These are phyloP conservation scores for Tichodroma muraria DNA, from an alignment of 2,113 vertebrate genomes.

Conservation along the genomic window DNA sequence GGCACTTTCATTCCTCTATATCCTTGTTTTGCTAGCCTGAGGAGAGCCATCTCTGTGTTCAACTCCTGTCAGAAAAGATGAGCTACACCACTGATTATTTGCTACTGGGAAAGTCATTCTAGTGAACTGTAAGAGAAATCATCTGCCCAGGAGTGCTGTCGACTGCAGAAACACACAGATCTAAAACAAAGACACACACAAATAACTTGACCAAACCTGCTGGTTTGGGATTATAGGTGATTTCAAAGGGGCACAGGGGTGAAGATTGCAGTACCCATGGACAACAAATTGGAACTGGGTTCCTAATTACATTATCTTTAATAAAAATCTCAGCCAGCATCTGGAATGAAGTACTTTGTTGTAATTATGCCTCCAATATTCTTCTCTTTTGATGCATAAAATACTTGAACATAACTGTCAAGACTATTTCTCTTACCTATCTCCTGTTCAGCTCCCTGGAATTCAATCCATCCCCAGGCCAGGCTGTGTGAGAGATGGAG, in stretches of 20 bases:
- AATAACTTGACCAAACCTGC: neutral
- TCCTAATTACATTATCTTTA: neutral
- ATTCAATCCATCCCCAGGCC: neutral
- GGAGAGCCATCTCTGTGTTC: slow-evolving; percentile 43
- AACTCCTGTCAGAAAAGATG: slow-evolving; percentile 56
- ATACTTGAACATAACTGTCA: neutral
- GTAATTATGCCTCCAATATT: neutral
- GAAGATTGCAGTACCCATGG: neutral
- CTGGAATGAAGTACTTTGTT: neutral
- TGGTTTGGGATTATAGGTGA: neutral
- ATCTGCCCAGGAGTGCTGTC: slow-evolving; percentile 32
- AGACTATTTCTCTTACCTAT: neutral
- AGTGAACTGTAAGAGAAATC: slow-evolving; percentile 55
- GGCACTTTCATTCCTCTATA: slow-evolving; percentile 6
- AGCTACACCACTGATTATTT: slow-evolving; percentile 51
- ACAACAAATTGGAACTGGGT: neutral
- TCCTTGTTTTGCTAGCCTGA: slow-evolving; percentile 13
- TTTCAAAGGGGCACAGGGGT: neutral
- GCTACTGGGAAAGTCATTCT: slow-evolving; percentile 61
- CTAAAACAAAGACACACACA: neutral
- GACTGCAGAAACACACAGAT: neutral
- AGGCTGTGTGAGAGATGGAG: neutral
- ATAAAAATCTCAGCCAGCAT: neutral
- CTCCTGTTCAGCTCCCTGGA: neutral
- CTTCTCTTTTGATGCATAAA: neutral